Conservation (phyloP, 2,888 invertebrate species). For the Caenorhabditis sp. region DNA sequence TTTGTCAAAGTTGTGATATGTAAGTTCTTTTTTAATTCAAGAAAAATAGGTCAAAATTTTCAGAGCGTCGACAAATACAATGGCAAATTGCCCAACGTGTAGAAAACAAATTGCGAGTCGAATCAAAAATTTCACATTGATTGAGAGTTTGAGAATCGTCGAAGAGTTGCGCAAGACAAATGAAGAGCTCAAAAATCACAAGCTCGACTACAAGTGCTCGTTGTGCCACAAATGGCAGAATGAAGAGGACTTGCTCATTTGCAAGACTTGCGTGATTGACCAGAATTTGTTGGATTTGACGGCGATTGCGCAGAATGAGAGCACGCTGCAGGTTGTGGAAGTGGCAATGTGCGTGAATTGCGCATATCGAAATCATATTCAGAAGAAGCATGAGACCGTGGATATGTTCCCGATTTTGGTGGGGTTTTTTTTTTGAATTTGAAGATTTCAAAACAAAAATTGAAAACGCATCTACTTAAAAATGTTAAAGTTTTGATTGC, state of each 20-base stretch:
- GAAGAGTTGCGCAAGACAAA: not conserved
- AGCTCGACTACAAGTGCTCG: not conserved
- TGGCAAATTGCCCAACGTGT: not conserved
- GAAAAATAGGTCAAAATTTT: not conserved
- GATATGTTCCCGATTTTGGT: not conserved
- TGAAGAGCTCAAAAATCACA: not conserved
- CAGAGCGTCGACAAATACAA: not conserved
- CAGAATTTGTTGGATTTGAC: not conserved
- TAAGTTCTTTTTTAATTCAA: not conserved
- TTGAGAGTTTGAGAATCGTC: not conserved
- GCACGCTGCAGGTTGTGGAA: not conserved
- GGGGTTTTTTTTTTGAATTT: not conserved
- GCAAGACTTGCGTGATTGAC: not conserved
- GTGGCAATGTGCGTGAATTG: not conserved
- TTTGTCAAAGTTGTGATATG: not conserved
- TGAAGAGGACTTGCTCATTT: not conserved
- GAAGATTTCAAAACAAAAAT: too few species aligned
- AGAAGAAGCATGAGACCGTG: not conserved
- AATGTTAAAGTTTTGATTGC: too few species aligned
- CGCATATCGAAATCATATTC: not conserved
- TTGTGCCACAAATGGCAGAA: not conserved
- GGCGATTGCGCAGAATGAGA: not conserved
- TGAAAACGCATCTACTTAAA: too few species aligned
- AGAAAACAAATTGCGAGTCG: not conserved
- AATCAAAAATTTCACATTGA: not conserved